Base-by-base conservation (phyloP, 1,140 invertebrate species). In the Maniola jurtina region DNA sequence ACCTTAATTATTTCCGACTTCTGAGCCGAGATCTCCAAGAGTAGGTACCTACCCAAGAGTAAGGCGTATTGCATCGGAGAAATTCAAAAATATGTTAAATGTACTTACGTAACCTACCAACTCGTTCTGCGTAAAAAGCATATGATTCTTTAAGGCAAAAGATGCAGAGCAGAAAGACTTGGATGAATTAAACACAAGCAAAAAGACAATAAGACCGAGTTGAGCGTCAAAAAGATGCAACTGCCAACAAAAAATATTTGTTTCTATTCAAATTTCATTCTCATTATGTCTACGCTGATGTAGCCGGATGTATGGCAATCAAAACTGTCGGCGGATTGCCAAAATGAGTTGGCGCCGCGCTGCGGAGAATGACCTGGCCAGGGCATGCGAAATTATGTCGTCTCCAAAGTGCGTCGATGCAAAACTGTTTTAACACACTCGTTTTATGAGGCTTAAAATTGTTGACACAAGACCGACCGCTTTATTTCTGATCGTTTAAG, bases 321-420 rank as follows among this genome's bases (percentile, higher is more conserved):
- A 76, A 66, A 76, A 73, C 59, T 66, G 72, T 75, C 69, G 80
- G 79, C 76, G 62, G 15, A 50, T 76, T 80, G 81, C 81, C 81
- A 85, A 83, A 83, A 80, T 73, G 76, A 75, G 73, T 80, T 74
- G 76, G 73, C 76, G 74, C 76, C 76, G 65, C 61, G 50, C 64
- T 69, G 56, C 70, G 64, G 70, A 62, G 68, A 66, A 66, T 73
- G 70, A 71, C 72, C 72, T 66, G 69, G 63, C 25, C 72, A 61
- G 66, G 65, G 70, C 50, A 6, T 34, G 15, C 66, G 61, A 67
- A 76, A 76, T 36, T 72, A 61, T 71, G 68, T 68, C 75, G 66
- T 70, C 60, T 71, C 45, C 56, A 60, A 60, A 15, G n/a, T 48
- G 45, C 45, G 45, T 48, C n/a, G 14, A 3, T 48, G 45, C 45